A percentile compares a stretch with the other conserved stretches of the same genome.
phyloP scores from a whole-genome alignment of 35 echinoderm and acorn worm species.

The Ptychodera flava region DNA sequence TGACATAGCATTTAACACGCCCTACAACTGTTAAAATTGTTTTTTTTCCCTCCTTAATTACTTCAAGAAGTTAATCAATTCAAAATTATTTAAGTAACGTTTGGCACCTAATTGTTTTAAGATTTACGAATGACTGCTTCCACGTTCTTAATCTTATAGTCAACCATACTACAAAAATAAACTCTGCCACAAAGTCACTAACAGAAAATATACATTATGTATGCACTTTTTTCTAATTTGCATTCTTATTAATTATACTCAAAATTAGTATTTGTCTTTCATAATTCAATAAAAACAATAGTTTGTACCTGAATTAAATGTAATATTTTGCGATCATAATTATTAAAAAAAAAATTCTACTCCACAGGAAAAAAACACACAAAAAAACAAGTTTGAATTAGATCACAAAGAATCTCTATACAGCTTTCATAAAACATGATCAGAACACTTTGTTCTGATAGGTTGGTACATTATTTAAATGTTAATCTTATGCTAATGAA shows the following conservation, averaged over 20 bases:
- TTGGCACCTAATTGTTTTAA: not conserved
- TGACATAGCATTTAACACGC: not conserved
- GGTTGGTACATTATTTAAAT: not conserved
- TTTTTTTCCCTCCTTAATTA: not conserved
- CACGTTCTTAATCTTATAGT: too few relatives aligned
- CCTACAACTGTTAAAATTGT: too few relatives aligned
- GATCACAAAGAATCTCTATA: not conserved
- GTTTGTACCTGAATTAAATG: not conserved
- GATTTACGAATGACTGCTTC: too few relatives aligned
- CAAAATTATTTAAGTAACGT: too few relatives aligned
- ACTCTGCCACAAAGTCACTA: not conserved
- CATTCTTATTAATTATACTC: not conserved
- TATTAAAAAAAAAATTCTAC: not conserved
- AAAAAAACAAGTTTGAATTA: not conserved
- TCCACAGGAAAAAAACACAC: too few relatives aligned
- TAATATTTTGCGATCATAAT: not conserved
- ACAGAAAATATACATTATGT: not conserved
- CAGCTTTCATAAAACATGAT: not conserved
- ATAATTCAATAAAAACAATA: not conserved
- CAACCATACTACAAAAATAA: not conserved
- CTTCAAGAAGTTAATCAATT: too few relatives aligned
- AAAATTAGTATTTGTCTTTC: not conserved
- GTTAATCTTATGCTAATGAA: not conserved
- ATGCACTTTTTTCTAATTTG: not conserved
- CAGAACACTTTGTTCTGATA: not conserved